phyloP scores from a whole-genome alignment of 2,797 vertebrate genomes.

The Schizothorax lantsangensis region DNA sequence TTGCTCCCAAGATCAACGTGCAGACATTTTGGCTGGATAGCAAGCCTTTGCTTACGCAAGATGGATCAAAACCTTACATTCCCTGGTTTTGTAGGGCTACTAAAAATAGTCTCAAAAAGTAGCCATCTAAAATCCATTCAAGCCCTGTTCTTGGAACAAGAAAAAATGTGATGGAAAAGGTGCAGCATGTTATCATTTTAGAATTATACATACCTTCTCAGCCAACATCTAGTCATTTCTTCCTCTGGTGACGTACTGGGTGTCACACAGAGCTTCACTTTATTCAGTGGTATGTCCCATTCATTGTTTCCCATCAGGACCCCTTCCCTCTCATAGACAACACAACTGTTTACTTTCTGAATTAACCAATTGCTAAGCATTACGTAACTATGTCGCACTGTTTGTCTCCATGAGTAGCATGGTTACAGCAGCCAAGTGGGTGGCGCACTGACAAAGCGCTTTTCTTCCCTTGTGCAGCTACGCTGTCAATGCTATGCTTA shows the following conservation, averaged over 20 bases:
- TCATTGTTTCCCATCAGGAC: conserved; percentile 1
- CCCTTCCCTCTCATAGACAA: conserved; percentile 18
- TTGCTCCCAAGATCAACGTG: neutral
- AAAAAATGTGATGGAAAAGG: neutral
- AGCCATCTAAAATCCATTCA: neutral
- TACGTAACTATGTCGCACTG: conserved; percentile 51
- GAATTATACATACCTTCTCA: neutral
- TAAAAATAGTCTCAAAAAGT: conserved; percentile 40
- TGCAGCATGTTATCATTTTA: neutral
- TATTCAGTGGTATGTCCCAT: neutral
- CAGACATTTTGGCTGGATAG: neutral
- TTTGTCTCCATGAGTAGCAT: conserved; percentile 18
- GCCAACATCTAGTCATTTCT: neutral
- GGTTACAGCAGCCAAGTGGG: conserved; percentile 29
- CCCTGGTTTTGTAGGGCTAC: neutral
- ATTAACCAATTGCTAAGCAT: conserved; percentile 39
- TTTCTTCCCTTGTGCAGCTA: conserved; percentile 36
- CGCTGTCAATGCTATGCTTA: neutral
- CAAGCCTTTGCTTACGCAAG: neutral
- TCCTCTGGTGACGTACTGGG: neutral
- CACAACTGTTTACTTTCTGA: conserved; percentile 40
- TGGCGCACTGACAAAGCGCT: conserved; percentile 47
- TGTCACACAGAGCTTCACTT: conserved; percentile 4
- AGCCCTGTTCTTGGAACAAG: conserved; percentile 7
- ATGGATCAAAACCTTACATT: neutral